Evolutionary conservation across 2,113 vertebrate genomes (phyloP).

Genomic region (Neotragus pygmaeus): DNA sequence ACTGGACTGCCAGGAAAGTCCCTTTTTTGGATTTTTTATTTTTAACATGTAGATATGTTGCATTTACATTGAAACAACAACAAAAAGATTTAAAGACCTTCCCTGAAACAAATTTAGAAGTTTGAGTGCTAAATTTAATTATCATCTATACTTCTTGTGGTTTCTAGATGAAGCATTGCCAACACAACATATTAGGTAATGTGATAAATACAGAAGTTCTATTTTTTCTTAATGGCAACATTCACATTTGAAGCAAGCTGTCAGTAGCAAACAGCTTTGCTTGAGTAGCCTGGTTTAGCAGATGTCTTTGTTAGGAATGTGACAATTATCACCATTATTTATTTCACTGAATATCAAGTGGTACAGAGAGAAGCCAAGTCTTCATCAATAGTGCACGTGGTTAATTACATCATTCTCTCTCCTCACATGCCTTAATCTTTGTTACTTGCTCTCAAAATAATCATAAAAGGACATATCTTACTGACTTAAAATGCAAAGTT

Average conservation of each 20-base stretch:
- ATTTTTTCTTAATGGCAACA: conserved; percentile 69
- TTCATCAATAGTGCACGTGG: conserved; percentile 24
- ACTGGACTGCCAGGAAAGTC: background rate
- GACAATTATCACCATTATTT: conserved; percentile 68
- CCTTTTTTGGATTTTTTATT: background rate
- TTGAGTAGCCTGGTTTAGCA: conserved; percentile 70
- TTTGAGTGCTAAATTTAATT: background rate
- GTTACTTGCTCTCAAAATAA: conserved; percentile 43
- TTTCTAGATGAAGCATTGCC: conserved; percentile 43
- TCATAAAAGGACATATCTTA: background rate
- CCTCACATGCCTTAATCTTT: conserved; percentile 19
- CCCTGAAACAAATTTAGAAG: conserved; percentile 3
- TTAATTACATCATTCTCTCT: conserved; percentile 43
- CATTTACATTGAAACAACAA: background rate
- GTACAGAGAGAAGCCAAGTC: conserved; percentile 52
- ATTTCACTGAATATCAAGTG: conserved; percentile 67
- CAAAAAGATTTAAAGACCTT: background rate
- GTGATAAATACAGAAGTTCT: conserved; percentile 70
- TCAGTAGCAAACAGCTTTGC: conserved; percentile 73
- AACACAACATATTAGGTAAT: conserved; percentile 72
- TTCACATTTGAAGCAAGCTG: conserved; percentile 79
- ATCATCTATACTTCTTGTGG: background rate
- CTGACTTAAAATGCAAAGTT: background rate
- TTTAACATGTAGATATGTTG: background rate
- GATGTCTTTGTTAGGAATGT: conserved; percentile 75